These are phyloP conservation scores for Habroteleia sp. DNA, from an alignment of 2,888 invertebrate species.

Conservation along the genomic window DNA sequence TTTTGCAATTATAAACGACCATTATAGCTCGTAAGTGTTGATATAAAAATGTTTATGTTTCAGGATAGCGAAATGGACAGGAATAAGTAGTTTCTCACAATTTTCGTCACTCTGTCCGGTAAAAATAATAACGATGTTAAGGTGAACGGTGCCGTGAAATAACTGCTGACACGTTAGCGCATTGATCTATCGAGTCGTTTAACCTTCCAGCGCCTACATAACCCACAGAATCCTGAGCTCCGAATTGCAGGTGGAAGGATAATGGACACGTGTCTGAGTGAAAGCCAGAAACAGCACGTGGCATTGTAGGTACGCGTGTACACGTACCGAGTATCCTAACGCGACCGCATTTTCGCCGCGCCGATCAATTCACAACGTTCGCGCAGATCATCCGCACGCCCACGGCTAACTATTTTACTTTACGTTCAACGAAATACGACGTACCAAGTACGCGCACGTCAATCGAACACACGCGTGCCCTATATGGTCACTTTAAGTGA, in stretches of 20 bases:
- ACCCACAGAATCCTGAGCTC: conserved; percentile 35
- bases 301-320: conserved; percentile 44
- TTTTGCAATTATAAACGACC: too few species aligned
- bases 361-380: conserved; percentile 16
- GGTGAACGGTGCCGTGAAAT: conserved; percentile 16
- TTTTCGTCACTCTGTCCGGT: conserved; percentile 4
- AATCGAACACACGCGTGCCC: conserved; percentile 19
- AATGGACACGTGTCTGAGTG: conserved; percentile 60
- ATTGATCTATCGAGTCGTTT: conserved; percentile 41
- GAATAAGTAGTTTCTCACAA: not conserved
- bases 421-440: conserved; percentile 17
- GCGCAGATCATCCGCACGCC: conserved; percentile 46
- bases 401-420: conserved; percentile 27
- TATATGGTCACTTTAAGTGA: conserved; percentile 45
- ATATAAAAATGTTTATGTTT: too few species aligned
- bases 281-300: conserved; percentile 57
- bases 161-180: conserved; percentile 30
- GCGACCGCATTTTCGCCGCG: conserved; percentile 45
- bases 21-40: too few species aligned
- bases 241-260: conserved; percentile 54
- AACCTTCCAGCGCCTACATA: conserved; percentile 43
- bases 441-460: conserved; percentile 2
- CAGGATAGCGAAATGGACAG: too few species aligned
- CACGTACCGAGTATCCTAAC: conserved; percentile 29
- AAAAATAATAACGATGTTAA: conserved; percentile 37